A percentile compares a stretch with the other conserved stretches of the same genome.
phyloP scores from a whole-genome alignment of 53 echinoderm and acorn worm genomes.

The Echinarachnius parma region DNA sequence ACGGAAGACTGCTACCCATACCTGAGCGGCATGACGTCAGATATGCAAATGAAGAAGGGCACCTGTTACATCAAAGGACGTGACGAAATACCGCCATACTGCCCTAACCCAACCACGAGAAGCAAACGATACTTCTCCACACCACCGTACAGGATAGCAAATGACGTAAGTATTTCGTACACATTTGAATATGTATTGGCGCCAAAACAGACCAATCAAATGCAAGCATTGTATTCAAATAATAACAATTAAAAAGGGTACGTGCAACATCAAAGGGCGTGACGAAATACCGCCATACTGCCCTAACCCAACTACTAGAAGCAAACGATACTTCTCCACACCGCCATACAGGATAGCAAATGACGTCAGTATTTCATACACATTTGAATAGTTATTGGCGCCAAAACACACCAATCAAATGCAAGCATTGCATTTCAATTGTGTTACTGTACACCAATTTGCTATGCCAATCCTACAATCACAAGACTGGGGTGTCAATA shows the following conservation, averaged over 20 bases:
- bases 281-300: constrained; percentile 33
- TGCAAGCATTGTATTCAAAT: too few relatives aligned
- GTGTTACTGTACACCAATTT: too few relatives aligned
- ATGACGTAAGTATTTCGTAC: constrained; percentile 86
- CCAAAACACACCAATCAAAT: too few relatives aligned
- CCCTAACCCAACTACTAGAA: constrained; percentile 54
- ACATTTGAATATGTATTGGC: too few relatives aligned
- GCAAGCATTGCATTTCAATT: too few relatives aligned
- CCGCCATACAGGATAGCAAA: constrained; percentile 84
- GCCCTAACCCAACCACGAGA: constrained; percentile 54
- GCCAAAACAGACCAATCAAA: too few relatives aligned
- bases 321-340: constrained; percentile 68
- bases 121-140: constrained; percentile 75
- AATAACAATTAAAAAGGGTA: constrained; percentile 76
- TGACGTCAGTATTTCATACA: constrained; percentile 90
- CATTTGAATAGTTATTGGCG: too few relatives aligned
- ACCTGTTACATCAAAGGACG: constrained; percentile 66
- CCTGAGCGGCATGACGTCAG: constrained; percentile 69
- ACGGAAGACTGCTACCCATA: constrained; percentile 87
- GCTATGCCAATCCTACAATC: too few relatives aligned
- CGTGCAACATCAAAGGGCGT: constrained; percentile 65
- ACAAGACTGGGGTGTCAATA: too few relatives aligned
- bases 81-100: constrained; percentile 14
- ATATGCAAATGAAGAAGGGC: constrained; percentile 83
- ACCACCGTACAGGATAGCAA: constrained; percentile 83